A percentile compares a stretch with the other conserved stretches of the same genome.
Conservation (phyloP, 1,140 invertebrate genomes). For the Sarcophaga peregrina region DNA sequence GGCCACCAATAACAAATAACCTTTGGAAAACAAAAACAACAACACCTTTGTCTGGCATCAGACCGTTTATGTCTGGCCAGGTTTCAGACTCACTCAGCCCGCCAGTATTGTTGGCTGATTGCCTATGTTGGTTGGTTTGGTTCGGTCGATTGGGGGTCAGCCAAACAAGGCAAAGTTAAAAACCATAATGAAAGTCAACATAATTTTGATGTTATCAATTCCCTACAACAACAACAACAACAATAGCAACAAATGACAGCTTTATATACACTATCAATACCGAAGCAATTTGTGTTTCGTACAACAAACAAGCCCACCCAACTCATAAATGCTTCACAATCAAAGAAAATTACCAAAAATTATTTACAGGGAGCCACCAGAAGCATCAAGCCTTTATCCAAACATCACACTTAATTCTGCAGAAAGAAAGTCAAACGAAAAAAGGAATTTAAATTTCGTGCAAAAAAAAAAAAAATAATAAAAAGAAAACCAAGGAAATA, state of each 20-base stretch:
- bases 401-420: no score
- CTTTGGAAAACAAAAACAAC: not conserved
- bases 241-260: not conserved
- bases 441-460: no score
- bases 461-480: no score
- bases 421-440: no score
- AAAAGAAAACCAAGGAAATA: no score
- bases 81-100: not conserved
- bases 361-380: no score
- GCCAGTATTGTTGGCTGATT: not conserved
- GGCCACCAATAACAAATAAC: constrained; percentile 11
- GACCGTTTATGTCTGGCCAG: not conserved
- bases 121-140: not conserved
- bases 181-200: constrained; percentile 19
- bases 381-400: no score
- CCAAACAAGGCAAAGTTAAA: constrained; percentile 14
- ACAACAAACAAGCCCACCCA: no score
- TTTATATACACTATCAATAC: no score
- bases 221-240: not conserved
- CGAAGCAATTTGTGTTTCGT: no score
- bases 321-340: no score
- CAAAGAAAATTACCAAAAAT: no score
- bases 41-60: constrained; percentile 17
- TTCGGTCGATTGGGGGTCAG: not conserved
- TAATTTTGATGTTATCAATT: constrained; percentile 18